Conservation (phyloP, 2,797 vertebrate species). For the Serranus cabrilla region DNA sequence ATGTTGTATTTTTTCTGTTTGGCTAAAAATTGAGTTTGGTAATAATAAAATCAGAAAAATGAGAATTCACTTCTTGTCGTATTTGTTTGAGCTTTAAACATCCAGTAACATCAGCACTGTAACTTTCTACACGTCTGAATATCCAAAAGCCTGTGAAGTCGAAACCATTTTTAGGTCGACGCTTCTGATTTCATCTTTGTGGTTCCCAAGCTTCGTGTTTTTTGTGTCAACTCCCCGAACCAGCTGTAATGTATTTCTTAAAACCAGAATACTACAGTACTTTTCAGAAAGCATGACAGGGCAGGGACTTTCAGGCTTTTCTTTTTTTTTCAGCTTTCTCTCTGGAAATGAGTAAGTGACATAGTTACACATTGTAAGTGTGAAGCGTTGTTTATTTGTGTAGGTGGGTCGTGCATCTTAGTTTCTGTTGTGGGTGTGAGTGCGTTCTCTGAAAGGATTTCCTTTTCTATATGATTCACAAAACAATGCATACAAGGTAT, state of each 20-base stretch:
- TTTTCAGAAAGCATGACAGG: slow-evolving; percentile 55
- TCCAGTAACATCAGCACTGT: neutral
- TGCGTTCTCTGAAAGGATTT: slow-evolving; percentile 13
- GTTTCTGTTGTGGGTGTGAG: slow-evolving; percentile 43
- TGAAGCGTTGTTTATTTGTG: slow-evolving; percentile 59
- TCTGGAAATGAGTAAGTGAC: slow-evolving; percentile 60
- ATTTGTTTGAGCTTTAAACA: neutral
- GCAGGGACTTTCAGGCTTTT: slow-evolving; percentile 63
- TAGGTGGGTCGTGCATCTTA: slow-evolving; percentile 21
- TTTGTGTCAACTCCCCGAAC: slow-evolving; percentile 3
- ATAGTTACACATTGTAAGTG: slow-evolving; percentile 21
- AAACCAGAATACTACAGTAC: slow-evolving; percentile 13
- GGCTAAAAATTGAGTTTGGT: neutral
- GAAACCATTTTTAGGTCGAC: neutral
- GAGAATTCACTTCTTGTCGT: neutral
- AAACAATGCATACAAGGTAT: neutral
- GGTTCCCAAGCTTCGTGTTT: neutral
- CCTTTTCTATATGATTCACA: slow-evolving; percentile 6
- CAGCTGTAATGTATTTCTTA: slow-evolving; percentile 7
- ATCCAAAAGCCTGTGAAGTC: neutral
- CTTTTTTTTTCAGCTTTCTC: slow-evolving; percentile 37
- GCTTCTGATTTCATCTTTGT: neutral
- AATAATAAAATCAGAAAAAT: slow-evolving; percentile 18
- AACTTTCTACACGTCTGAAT: neutral
- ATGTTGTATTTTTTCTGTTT: neutral